Evolutionary conservation across 1,140 invertebrate species (phyloP), one percentile per base, ranked within the genome.

Genomic region (Dreissena rostriformis): DNA sequence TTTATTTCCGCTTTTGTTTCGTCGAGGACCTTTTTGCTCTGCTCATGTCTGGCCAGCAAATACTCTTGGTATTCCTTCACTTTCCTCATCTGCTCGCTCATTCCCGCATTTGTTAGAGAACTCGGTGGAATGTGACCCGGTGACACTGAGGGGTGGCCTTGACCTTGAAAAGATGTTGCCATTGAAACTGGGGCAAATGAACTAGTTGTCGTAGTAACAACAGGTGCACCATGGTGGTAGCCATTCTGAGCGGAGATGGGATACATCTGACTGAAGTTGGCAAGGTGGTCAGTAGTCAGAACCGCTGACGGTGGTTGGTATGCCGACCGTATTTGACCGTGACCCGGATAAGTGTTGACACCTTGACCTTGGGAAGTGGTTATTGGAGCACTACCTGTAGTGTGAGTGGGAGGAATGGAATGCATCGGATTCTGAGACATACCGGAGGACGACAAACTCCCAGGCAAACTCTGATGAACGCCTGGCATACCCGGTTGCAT

Each of bases 21-120:
- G 11, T 86, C 86, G 17, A 92, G 72, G 11, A 89, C 82, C 52
- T 82, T 72, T 79, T 90, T 90, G 67, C 90, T 86, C 61, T 91
- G 86, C 61, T 88, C 87, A 85, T 92, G 87, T 29, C 86, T 87
- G 4, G 86, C 77, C 17, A 91, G 57, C 52, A 92, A 75, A 51
- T 87, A 77, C 22, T 87, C 81, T 74, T 92, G 91, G 70, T 92
- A 91, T 22, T 92, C 90, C 67, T 87, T 84, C 1, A 92, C 86
- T 39, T 87, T 88, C 61, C 76, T 83, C 67, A 90, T 49, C 12
- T 86, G 86, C 28, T 88, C 87, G n/a, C 74, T 61, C 29, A 87
- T 71, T 17, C 57, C 67, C 51, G 65, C 57, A 66, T 55, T 51
- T 65, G 86, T 86, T 24, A 85, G 67, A 65, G 85, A 86, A 66